A percentile compares a stretch with the other conserved stretches of the same genome.
These are phyloP conservation scores for Dendronephthya gigantea DNA, from an alignment of 64 coral and sea anemone genomes.

Conservation along the genomic window DNA sequence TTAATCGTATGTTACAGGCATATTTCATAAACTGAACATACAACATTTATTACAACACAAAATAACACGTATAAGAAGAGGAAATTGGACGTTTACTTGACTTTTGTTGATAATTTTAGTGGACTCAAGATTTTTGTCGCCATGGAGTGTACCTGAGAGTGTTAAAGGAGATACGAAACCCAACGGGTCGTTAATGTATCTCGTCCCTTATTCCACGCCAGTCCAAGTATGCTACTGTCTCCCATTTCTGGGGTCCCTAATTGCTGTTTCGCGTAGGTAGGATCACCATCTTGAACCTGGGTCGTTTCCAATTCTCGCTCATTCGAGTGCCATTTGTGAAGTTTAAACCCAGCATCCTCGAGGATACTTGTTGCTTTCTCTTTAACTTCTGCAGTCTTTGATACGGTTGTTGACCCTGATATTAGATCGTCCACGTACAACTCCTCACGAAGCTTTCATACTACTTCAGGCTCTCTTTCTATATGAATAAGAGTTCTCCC, in stretches of 20 bases:
- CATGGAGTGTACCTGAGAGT: no score
- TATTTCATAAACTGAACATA: background rate
- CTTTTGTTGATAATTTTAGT: no score
- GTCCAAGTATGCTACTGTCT: no score
- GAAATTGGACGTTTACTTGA: no score
- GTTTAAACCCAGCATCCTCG: background rate
- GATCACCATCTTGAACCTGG: no score
- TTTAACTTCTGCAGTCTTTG: background rate
- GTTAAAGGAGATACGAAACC: no score
- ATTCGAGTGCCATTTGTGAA: no score
- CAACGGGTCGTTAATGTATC: no score
- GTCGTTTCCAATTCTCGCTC: no score
- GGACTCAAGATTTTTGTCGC: no score
- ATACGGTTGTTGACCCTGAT: background rate
- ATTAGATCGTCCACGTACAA: conserved; percentile 26
- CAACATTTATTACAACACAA: background rate
- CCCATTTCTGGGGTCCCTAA: background rate
- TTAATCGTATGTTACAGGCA: background rate
- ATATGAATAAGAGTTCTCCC: background rate
- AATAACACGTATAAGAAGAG: conserved; percentile 25
- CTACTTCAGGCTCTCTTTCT: conserved; percentile 1
- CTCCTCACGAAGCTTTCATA: background rate
- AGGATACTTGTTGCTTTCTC: background rate
- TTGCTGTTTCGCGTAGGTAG: no score
- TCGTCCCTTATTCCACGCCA: no score